A percentile compares a stretch with the other conserved stretches of the same genome.
phyloP scores from a whole-genome alignment of 2,888 invertebrate species.

The Peribatodes rhomboidaria region DNA sequence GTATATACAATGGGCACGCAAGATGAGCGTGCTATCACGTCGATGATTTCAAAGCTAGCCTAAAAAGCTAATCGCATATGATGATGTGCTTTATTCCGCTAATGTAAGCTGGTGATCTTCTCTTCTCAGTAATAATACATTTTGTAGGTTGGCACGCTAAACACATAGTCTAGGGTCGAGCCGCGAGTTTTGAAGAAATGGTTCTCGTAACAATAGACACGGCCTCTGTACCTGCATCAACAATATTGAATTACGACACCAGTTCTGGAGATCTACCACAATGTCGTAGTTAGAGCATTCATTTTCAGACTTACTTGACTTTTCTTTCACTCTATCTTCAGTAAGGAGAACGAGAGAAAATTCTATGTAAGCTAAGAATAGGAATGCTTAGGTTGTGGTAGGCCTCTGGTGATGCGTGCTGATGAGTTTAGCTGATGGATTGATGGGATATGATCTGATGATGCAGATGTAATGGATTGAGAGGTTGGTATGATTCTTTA shows the following conservation, averaged over 20 bases:
- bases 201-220: conserved; percentile 85
- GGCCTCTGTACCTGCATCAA: conserved; percentile 86
- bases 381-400: neutral
- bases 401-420: conserved; percentile 45
- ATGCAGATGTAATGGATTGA: conserved; percentile 9
- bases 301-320: neutral
- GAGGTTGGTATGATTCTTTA: conserved; percentile 4
- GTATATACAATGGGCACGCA: conserved; percentile 62
- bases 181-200: conserved; percentile 85
- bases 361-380: neutral
- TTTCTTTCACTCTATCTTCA: neutral
- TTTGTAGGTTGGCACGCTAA: conserved; percentile 84
- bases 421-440: conserved; percentile 54
- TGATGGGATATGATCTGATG: conserved; percentile 24
- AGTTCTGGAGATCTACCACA: conserved; percentile 32
- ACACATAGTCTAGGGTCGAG: conserved; percentile 81
- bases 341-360: neutral
- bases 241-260: conserved; percentile 62
- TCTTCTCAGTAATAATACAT: conserved; percentile 81
- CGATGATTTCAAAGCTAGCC: conserved; percentile 15
- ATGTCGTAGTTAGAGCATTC: neutral
- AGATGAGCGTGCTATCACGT: conserved; percentile 23
- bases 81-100: conserved; percentile 4
- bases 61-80: conserved; percentile 28
- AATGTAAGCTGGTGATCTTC: conserved; percentile 56